Evolutionary conservation across 2,888 invertebrate species (phyloP).

Genomic region (Melinaea marsaeus): DNA sequence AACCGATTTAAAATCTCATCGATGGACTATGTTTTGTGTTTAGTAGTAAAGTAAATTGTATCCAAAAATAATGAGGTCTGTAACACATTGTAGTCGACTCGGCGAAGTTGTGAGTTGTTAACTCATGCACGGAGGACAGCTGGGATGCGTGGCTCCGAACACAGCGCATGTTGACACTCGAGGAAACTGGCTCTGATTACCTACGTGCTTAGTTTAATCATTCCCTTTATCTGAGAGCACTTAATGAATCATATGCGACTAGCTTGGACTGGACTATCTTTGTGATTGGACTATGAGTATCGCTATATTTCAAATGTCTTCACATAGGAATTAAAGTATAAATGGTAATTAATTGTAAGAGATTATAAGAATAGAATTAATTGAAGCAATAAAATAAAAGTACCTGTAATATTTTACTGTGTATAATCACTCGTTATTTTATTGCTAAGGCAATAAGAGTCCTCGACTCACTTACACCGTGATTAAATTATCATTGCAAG

Average conservation of each 20-base stretch:
- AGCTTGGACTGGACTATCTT: conserved; percentile 4
- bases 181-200: conserved; percentile 61
- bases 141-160: conserved; percentile 59
- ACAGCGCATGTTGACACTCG: conserved; percentile 51
- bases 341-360: too few relatives aligned
- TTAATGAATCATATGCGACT: conserved; percentile 22
- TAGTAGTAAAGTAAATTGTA: too few relatives aligned
- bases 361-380: too few relatives aligned
- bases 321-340: too few relatives aligned
- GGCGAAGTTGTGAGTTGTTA: conserved; percentile 12
- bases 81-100: neutral
- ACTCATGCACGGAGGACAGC: conserved; percentile 46
- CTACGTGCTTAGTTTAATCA: conserved; percentile 57
- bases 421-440: conserved; percentile 40
- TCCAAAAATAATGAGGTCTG: too few relatives aligned
- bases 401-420: conserved; percentile 43
- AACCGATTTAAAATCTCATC: too few relatives aligned
- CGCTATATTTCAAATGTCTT: too few relatives aligned
- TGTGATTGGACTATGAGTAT: neutral
- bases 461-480: conserved; percentile 57
- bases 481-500: conserved; percentile 76
- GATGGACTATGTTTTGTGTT: too few relatives aligned
- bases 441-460: conserved; percentile 56
- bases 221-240: conserved; percentile 56
- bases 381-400: conserved; percentile 43